Evolutionary conservation across 2,797 vertebrate genomes (phyloP), one percentile per base, ranked within the genome.

Genomic region (Neosalanx taihuensis): DNA sequence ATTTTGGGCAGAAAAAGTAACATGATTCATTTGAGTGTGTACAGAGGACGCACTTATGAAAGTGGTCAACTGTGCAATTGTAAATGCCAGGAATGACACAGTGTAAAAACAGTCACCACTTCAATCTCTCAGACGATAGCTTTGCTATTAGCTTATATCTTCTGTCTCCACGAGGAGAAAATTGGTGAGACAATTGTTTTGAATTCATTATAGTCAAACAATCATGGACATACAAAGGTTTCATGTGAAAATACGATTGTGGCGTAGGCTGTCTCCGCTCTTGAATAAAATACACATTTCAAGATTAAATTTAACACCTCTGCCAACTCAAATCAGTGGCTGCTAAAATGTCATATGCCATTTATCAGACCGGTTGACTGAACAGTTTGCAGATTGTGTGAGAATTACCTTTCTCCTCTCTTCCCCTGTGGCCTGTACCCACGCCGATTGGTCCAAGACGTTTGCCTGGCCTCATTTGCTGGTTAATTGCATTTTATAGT

Each of bases 401-500:
- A 85, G 84, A 88, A 91, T 92, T 85, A 88, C 83, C 80, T 87
- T 91, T 91, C 89, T 91, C 81, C 83, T 91, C 80, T 85, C 90
- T 89, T 88, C 86, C 91, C 84, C 71, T 85, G 82, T 85, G 85
- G 87, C 88, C 92, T 92, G 92, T 90, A 91, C 92, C 91, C 82
- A 82, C 86, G 88, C 93, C 82, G 88, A 93, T 91, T 94, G 91
- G 93, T 94, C 93, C 90, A 91, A 92, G 92, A 91, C 82, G 84
- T 93, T 94, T 92, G 90, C 89, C 90, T 93, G 92, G 92, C 87
- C 92, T 95, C 94, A 95, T 95, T 95, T 95, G 91, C 94, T 93
- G 92, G 92, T 94, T 96, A 96, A 97, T 95, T 96, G 93, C 93
- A 92, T 95, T 95, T 95, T 92, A 90, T 93, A 92, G 90, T 91